A percentile compares a stretch with the other conserved stretches of the same genome.
Evolutionary conservation across 92 coral and sea anemone species (phyloP).

Genomic region (Palythoa heliodiscus): DNA sequence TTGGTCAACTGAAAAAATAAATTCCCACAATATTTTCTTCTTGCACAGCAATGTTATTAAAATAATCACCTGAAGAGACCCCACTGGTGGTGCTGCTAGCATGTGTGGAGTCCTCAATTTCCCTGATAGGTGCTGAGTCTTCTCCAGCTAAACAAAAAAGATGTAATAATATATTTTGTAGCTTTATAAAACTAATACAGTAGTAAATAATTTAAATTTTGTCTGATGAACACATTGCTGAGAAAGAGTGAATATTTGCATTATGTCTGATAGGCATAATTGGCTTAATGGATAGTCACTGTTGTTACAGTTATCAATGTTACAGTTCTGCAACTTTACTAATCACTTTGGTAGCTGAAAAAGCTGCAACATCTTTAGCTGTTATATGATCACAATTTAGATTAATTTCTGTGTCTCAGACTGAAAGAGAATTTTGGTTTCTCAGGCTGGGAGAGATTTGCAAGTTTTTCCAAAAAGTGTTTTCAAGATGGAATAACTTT

Average conservation of each 20-base stretch:
- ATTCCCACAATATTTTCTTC: not conserved
- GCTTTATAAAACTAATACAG: slow-evolving; percentile 11
- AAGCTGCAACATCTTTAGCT: not conserved
- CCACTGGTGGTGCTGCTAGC: slow-evolving; percentile 12
- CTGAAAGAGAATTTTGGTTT: not conserved
- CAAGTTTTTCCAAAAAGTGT: too few relatives aligned
- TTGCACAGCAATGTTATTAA: not conserved
- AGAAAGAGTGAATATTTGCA: not conserved
- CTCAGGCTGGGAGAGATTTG: too few relatives aligned
- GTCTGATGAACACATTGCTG: not conserved
- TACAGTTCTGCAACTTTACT: not conserved
- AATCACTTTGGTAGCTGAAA: not conserved
- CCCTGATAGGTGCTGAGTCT: slow-evolving; percentile 14
- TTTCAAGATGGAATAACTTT: too few relatives aligned
- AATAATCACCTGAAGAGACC: slow-evolving; percentile 6
- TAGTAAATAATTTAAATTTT: not conserved
- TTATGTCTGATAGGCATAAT: not conserved
- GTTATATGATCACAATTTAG: not conserved
- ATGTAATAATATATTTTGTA: not conserved
- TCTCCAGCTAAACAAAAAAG: slow-evolving; percentile 1
- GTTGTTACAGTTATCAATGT: not conserved
- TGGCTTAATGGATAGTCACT: not conserved
- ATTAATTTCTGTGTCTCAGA: not conserved
- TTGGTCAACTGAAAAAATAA: not conserved
- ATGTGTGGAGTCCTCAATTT: slow-evolving; percentile 1